Conservation (phyloP, 2,797 vertebrate species). For the Cetoscarus ocellatus region DNA sequence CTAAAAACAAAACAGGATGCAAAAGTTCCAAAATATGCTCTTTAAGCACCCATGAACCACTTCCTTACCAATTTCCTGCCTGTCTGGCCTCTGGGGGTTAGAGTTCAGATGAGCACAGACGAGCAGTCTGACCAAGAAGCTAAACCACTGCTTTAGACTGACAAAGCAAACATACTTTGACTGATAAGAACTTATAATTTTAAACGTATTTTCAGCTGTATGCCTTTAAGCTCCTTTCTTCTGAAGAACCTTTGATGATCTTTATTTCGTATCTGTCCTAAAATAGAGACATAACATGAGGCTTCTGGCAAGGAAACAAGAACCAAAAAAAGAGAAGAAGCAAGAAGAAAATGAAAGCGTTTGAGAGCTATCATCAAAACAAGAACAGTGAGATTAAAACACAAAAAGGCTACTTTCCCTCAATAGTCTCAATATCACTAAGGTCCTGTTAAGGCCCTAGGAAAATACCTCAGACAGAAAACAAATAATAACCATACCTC, state of each 20-base stretch:
- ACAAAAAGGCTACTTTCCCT: conserved; percentile 5
- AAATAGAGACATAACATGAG: conserved; percentile 17
- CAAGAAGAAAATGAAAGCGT: conserved; percentile 14
- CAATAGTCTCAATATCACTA: conserved; percentile 21
- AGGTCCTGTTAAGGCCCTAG: conserved; percentile 2
- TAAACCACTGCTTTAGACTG: conserved; percentile 4
- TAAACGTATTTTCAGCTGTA: conserved; percentile 19
- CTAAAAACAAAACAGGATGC: conserved; percentile 68
- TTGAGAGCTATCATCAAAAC: not conserved
- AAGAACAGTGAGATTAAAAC: not conserved
- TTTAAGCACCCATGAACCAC: conserved; percentile 66
- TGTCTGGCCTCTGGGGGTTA: conserved; percentile 77
- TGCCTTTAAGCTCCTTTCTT: not conserved
- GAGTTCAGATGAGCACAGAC: conserved; percentile 63
- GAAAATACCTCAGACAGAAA: conserved; percentile 36
- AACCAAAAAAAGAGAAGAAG: conserved; percentile 39
- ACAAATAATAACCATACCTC: conserved; percentile 36
- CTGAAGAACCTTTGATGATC: conserved; percentile 22
- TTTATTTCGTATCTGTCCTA: conserved; percentile 8
- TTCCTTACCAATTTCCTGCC: conserved; percentile 79
- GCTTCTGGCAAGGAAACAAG: conserved; percentile 20
- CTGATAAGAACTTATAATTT: conserved; percentile 7
- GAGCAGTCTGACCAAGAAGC: conserved; percentile 30
- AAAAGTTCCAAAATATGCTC: conserved; percentile 66
- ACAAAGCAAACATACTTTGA: conserved; percentile 2